These are phyloP conservation scores for Pyrgilauda ruficollis DNA, from an alignment of 2,113 vertebrate genomes.

Conservation along the genomic window DNA sequence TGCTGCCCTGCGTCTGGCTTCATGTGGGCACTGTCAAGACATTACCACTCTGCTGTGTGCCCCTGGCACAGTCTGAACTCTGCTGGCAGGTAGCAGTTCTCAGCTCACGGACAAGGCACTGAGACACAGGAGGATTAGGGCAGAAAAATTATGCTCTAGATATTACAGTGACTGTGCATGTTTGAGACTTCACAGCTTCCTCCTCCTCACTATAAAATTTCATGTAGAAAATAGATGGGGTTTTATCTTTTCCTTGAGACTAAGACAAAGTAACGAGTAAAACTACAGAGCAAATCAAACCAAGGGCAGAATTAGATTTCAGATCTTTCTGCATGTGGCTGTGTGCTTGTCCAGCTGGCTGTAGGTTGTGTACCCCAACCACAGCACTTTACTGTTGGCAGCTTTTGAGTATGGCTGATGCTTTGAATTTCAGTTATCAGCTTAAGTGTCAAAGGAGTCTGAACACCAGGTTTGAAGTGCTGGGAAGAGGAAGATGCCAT, in stretches of 20 bases:
- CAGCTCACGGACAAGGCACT: background rate
- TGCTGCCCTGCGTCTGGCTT: background rate
- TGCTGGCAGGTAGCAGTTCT: background rate
- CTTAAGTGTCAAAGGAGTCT: background rate
- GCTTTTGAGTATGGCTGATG: background rate
- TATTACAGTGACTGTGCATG: background rate
- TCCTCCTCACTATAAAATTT: background rate
- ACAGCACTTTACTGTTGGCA: background rate
- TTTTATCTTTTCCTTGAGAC: background rate
- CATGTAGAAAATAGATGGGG: background rate
- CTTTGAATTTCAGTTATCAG: background rate
- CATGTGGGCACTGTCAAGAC: background rate
- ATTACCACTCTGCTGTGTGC: background rate
- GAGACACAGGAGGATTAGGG: background rate
- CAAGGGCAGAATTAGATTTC: background rate
- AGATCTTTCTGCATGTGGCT: background rate
- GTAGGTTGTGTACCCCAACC: background rate
- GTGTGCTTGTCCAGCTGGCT: background rate
- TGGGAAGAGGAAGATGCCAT: background rate
- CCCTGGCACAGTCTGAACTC: background rate
- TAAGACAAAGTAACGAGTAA: background rate
- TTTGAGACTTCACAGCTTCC: background rate
- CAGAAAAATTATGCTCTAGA: background rate
- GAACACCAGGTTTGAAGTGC: background rate
- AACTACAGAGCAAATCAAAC: background rate